phyloP scores from a whole-genome alignment of 2,888 invertebrate genomes.

The Eustalomyia histrio region DNA sequence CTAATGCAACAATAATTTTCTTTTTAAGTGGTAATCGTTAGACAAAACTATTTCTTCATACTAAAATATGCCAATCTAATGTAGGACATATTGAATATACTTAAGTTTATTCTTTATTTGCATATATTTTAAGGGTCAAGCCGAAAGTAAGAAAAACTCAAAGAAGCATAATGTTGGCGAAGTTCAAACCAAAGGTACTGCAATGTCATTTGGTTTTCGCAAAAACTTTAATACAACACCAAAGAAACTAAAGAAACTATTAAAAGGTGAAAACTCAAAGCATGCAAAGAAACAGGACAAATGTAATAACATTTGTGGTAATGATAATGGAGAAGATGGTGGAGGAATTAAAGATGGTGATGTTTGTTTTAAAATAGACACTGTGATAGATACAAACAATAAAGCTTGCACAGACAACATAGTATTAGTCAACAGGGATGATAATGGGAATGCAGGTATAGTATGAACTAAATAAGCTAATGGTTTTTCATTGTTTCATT shows the following conservation, averaged over 20 bases:
- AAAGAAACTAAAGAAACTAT: slow-evolving; percentile 76
- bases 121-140: slow-evolving; percentile 75
- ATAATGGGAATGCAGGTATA: slow-evolving; percentile 79
- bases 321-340: slow-evolving; percentile 28
- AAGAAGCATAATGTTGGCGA: slow-evolving; percentile 70
- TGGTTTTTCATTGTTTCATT: slow-evolving; percentile 14
- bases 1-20: too few species aligned
- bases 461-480: slow-evolving; percentile 46
- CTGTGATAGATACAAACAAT: slow-evolving; percentile 66
- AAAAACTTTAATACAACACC: slow-evolving; percentile 82
- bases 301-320: slow-evolving; percentile 66
- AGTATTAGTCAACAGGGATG: slow-evolving; percentile 71
- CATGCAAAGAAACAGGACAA: slow-evolving; percentile 67
- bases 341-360: slow-evolving; percentile 61
- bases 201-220: slow-evolving; percentile 92
- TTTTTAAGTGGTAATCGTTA: too few species aligned
- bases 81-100: too few species aligned
- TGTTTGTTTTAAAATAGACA: slow-evolving; percentile 38
- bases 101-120: not conserved
- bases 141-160: slow-evolving; percentile 78
- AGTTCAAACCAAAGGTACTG: slow-evolving; percentile 83
- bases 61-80: too few species aligned
- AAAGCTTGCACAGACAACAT: slow-evolving; percentile 49
- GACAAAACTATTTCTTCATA: too few species aligned
- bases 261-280: slow-evolving; percentile 68